phyloP scores from a whole-genome alignment of 2,113 vertebrate species.

The Mirounga angustirostris region DNA sequence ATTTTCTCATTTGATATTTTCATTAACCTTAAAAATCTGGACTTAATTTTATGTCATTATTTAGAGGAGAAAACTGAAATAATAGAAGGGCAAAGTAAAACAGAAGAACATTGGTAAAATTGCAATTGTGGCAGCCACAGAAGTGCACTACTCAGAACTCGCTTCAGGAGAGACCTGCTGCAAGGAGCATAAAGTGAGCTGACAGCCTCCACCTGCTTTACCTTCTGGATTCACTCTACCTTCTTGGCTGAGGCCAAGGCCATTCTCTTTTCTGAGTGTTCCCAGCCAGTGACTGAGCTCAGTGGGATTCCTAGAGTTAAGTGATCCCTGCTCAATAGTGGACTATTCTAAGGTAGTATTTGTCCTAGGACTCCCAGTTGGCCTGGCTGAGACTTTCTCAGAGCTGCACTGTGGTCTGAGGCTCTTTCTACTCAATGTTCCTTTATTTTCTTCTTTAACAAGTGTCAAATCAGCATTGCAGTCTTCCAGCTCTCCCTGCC shows the following conservation, averaged over 20 bases:
- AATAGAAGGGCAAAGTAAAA: neutral
- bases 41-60: neutral
- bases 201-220: neutral
- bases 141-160: neutral
- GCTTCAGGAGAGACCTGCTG: neutral
- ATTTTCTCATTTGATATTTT: neutral
- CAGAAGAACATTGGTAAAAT: neutral
- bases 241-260: neutral
- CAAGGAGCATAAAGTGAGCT: fast-evolving
- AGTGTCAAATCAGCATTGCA: neutral
- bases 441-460: neutral
- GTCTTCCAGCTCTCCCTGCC: neutral
- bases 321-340: neutral
- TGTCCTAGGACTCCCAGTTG: neutral
- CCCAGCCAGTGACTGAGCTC: neutral
- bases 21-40: neutral
- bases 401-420: neutral
- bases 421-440: neutral
- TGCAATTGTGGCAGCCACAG: too few relatives aligned
- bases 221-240: neutral
- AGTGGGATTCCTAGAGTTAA: neutral
- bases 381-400: neutral
- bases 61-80: neutral
- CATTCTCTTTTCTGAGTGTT: neutral
- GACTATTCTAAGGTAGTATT: neutral